These are phyloP conservation scores for Phylloscopus collybita DNA, from an alignment of 2,797 vertebrate species.

Conservation along the genomic window DNA sequence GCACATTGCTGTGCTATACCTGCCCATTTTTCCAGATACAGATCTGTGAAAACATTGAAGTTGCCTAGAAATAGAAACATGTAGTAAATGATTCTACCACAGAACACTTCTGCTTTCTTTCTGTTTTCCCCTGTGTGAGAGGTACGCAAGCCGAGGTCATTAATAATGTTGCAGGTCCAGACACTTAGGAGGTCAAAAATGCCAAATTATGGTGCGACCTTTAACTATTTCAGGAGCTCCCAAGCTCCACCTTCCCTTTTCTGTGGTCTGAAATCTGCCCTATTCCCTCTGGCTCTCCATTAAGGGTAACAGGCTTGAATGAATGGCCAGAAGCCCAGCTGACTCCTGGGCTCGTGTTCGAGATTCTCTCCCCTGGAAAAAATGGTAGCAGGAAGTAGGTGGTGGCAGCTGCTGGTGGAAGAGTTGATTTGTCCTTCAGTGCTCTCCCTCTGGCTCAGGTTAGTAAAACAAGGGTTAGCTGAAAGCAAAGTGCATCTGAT, in stretches of 20 bases:
- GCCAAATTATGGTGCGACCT: background rate
- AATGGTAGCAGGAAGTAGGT: background rate
- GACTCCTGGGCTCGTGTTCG: background rate
- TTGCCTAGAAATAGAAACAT: constrained; percentile 29
- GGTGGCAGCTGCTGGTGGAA: background rate
- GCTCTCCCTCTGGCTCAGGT: background rate
- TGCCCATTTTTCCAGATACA: constrained; percentile 30
- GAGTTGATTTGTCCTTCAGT: background rate
- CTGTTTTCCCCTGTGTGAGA: background rate
- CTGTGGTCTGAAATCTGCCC: background rate
- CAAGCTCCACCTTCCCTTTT: background rate
- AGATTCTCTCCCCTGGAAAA: background rate
- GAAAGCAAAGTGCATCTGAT: background rate
- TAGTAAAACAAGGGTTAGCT: background rate
- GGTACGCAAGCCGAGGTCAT: background rate
- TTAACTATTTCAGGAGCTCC: background rate
- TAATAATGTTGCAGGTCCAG: background rate
- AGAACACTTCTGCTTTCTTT: background rate
- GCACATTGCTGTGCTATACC: background rate
- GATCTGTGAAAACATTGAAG: background rate
- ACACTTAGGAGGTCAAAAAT: background rate
- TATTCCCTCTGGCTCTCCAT: background rate
- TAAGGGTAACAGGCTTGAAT: background rate
- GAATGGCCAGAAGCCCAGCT: background rate
- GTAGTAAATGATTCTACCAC: background rate